A percentile compares a stretch with the other conserved stretches of the same genome.
These are phyloP conservation scores for Agonopterix heracliana DNA, from an alignment of 2,888 invertebrate genomes.

Conservation along the genomic window DNA sequence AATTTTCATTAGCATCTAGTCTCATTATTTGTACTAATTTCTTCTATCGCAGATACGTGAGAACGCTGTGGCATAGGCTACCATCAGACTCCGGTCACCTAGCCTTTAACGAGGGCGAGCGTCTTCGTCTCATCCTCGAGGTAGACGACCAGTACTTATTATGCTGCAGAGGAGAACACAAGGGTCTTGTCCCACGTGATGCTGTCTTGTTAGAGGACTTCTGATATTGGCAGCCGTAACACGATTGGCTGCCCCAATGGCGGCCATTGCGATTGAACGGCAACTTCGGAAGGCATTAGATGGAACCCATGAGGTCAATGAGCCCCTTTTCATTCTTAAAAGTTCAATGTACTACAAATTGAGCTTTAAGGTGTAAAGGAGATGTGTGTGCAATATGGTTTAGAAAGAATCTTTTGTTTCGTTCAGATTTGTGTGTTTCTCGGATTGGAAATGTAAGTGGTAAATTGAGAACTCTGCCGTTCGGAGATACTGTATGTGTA, in stretches of 20 bases:
- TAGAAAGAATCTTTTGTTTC: not conserved
- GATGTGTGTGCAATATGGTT: slow-evolving; percentile 3
- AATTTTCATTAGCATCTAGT: too few species aligned
- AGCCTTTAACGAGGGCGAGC: slow-evolving; percentile 86
- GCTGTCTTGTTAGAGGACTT: slow-evolving; percentile 77
- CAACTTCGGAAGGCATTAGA: slow-evolving; percentile 24
- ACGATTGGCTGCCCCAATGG: slow-evolving; percentile 64
- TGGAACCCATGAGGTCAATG: not conserved
- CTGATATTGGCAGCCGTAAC: slow-evolving; percentile 68
- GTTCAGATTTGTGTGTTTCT: not conserved
- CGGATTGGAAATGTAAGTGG: not conserved
- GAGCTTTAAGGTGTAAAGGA: not conserved
- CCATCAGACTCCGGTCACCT: slow-evolving; percentile 87
- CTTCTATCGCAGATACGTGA: slow-evolving; percentile 62
- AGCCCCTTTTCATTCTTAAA: not conserved
- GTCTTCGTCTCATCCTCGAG: slow-evolving; percentile 82
- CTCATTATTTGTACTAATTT: too few species aligned
- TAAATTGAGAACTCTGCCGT: slow-evolving; percentile 23
- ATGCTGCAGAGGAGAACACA: slow-evolving; percentile 85
- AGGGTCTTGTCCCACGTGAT: slow-evolving; percentile 84
- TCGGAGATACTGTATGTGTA: slow-evolving; percentile 49
- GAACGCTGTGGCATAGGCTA: slow-evolving; percentile 83
- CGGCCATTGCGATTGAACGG: slow-evolving; percentile 48
- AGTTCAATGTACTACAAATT: not conserved
- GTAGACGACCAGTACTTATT: slow-evolving; percentile 86